These are phyloP conservation scores for Podarcis lilfordi DNA, from an alignment of 2,797 vertebrate genomes.

Conservation along the genomic window DNA sequence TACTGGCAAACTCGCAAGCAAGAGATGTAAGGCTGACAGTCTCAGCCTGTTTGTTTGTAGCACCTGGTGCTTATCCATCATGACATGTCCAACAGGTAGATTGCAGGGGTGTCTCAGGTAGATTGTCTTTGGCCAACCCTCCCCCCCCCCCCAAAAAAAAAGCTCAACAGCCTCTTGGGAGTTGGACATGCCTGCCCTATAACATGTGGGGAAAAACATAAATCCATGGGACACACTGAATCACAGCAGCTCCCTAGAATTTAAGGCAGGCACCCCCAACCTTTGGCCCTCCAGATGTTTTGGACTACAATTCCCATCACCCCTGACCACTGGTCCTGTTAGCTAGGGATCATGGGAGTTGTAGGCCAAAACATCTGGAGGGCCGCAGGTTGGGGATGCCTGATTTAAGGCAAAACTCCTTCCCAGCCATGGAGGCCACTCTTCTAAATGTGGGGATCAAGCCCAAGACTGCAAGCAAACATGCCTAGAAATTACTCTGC, in stretches of 20 bases:
- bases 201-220: not conserved
- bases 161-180: no score
- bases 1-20: not conserved
- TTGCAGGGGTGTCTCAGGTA: no score
- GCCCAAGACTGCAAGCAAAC: no score
- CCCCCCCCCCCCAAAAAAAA: no score
- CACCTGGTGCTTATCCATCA: not conserved
- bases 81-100: no score
- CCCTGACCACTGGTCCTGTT: no score
- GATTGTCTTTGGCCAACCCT: no score
- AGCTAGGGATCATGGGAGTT: no score
- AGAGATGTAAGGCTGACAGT: not conserved
- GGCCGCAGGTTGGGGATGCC: no score
- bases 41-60: not conserved
- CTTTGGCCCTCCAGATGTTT: no score
- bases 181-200: not conserved
- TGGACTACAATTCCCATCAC: no score
- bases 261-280: not conserved
- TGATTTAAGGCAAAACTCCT: not conserved
- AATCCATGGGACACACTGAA: not conserved
- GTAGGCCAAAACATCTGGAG: no score
- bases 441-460: not conserved
- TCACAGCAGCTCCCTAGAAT: not conserved
- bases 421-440: not conserved
- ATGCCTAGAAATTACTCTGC: not conserved